Percentiles rank a stretch among this genome's conserved stretches.
phyloP scores from a whole-genome alignment of 2,113 vertebrate genomes.

The Nothobranchius furzeri region DNA sequence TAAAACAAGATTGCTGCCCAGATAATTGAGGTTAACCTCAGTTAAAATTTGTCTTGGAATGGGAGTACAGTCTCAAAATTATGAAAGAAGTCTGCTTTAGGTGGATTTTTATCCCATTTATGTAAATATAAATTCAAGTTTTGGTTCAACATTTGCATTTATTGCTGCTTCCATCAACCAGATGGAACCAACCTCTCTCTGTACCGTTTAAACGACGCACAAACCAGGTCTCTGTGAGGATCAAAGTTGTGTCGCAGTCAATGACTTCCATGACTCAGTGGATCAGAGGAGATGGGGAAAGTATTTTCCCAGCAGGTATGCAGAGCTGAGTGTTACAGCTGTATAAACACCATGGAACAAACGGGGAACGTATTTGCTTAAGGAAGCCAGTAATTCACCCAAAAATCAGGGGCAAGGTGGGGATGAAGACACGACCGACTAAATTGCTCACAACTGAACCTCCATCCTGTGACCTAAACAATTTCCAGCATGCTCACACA shows the following conservation, averaged over 20 bases:
- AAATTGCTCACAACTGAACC: slow-evolving; percentile 55
- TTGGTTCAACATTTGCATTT: background rate
- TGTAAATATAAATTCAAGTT: slow-evolving; percentile 1
- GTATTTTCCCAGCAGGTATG: slow-evolving; percentile 60
- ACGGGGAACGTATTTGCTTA: slow-evolving; percentile 75
- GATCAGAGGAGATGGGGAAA: slow-evolving; percentile 67
- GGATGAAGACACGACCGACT: slow-evolving; percentile 59
- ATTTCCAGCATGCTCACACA: slow-evolving; percentile 60
- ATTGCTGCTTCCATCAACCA: slow-evolving; percentile 2
- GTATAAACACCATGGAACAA: slow-evolving; percentile 79
- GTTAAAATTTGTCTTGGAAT: too few relatives aligned
- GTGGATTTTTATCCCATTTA: background rate
- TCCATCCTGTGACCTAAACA: slow-evolving; percentile 36
- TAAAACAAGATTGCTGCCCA: too few relatives aligned
- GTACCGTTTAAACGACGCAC: slow-evolving; percentile 1
- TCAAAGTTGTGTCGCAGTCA: slow-evolving; percentile 68
- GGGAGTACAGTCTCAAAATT: background rate
- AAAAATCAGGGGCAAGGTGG: slow-evolving; percentile 63
- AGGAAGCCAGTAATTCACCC: slow-evolving; percentile 76
- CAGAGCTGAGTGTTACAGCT: slow-evolving; percentile 71
- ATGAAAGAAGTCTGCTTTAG: background rate
- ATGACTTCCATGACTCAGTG: slow-evolving; percentile 52
- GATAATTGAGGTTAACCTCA: too few relatives aligned
- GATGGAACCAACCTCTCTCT: background rate
- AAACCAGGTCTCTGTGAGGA: slow-evolving; percentile 38